A percentile compares a stretch with the other conserved stretches of the same genome.
phyloP scores from a whole-genome alignment of 1,140 invertebrate species.

The Plectrocnemia conspersa region DNA sequence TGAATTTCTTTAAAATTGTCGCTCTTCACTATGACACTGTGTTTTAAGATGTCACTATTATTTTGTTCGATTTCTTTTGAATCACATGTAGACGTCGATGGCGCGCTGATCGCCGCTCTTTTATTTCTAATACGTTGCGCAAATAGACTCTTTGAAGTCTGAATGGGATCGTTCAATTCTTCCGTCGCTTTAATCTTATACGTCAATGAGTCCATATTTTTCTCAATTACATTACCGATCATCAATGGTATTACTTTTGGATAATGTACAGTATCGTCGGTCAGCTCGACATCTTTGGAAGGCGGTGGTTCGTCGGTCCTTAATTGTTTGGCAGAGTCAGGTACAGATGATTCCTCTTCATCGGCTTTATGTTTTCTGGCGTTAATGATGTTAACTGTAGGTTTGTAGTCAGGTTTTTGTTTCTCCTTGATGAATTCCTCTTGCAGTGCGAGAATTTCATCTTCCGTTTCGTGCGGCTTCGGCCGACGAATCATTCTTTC shows the following conservation, averaged over 20 bases:
- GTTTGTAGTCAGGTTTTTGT: slow-evolving; percentile 45
- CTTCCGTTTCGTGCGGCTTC: slow-evolving; percentile 59
- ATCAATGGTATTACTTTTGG: slow-evolving; percentile 48
- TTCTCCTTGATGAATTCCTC: slow-evolving; percentile 59
- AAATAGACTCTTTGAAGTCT: slow-evolving; percentile 39
- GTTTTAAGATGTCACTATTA: slow-evolving; percentile 20
- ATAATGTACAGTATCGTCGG: slow-evolving; percentile 49
- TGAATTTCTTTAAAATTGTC: slow-evolving; percentile 62
- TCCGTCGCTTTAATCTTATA: slow-evolving; percentile 41
- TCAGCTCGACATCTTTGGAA: background rate
- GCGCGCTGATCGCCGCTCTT: slow-evolving; percentile 39
- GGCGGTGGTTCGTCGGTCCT: background rate
- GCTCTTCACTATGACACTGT: slow-evolving; percentile 54
- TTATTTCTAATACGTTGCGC: slow-evolving; percentile 37
- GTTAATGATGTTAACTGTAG: slow-evolving; percentile 57
- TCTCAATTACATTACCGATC: slow-evolving; percentile 59
- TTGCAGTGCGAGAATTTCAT: slow-evolving; percentile 66
- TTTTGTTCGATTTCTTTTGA: slow-evolving; percentile 26
- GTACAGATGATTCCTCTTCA: slow-evolving; percentile 22
- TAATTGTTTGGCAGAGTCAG: background rate
- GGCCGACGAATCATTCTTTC: slow-evolving; percentile 48
- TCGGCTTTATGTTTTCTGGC: slow-evolving; percentile 40
- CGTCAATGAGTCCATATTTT: slow-evolving; percentile 41
- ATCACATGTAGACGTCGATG: slow-evolving; percentile 40
- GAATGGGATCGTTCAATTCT: slow-evolving; percentile 32